Percentiles rank a stretch among this genome's conserved stretches.
Evolutionary conservation across 1,140 invertebrate genomes (phyloP).

Genomic region (Bathynomus jamesi): DNA sequence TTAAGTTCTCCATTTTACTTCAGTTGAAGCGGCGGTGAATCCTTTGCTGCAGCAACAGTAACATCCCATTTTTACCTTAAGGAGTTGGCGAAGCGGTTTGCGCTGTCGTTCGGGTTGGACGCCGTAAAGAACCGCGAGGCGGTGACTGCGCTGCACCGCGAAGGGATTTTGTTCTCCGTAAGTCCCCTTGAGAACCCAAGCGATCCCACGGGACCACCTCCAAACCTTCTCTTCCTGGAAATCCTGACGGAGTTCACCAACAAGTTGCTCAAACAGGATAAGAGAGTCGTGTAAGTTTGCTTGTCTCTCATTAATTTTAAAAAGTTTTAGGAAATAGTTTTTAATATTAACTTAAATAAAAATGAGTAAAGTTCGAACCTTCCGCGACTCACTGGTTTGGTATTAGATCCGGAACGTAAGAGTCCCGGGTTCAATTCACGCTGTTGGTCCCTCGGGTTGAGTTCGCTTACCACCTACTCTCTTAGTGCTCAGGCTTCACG

Average conservation of each 20-base stretch:
- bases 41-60: too few species aligned
- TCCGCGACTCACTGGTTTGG: too few species aligned
- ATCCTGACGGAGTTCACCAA: constrained; percentile 92
- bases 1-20: background rate
- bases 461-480: too few species aligned
- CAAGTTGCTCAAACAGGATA: constrained; percentile 92
- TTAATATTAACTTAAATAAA: too few species aligned
- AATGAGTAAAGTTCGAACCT: too few species aligned
- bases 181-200: constrained; percentile 55
- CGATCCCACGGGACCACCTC: constrained; percentile 68
- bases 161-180: constrained; percentile 85
- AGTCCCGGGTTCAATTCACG: too few species aligned
- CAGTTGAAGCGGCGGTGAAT: background rate
- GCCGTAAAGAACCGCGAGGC: constrained; percentile 95
- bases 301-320: background rate
- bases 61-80: constrained; percentile 39
- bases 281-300: constrained; percentile 69
- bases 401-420: too few species aligned
- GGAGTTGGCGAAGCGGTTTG: constrained; percentile 94
- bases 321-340: too few species aligned
- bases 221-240: constrained; percentile 85
- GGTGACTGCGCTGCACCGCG: constrained; percentile 88
- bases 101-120: constrained; percentile 93
- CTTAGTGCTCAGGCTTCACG: too few species aligned
- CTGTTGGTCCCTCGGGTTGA: too few species aligned